Percentiles rank a stretch among this genome's conserved stretches.
These are phyloP conservation scores for Phainopepla nitens DNA, from an alignment of 2,113 vertebrate species.

Conservation along the genomic window DNA sequence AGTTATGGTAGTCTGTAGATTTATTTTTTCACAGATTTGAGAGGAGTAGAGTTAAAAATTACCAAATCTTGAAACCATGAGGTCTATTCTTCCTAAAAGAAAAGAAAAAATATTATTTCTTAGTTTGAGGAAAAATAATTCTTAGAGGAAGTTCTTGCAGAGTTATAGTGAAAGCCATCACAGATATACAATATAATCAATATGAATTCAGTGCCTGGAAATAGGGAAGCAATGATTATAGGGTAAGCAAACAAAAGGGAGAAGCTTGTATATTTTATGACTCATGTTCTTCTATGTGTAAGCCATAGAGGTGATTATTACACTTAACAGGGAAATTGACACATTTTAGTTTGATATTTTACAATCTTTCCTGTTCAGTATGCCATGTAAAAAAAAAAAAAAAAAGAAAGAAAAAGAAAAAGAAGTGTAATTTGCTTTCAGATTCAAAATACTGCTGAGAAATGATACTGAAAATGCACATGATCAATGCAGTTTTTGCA, in stretches of 20 bases:
- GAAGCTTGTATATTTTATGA: not conserved
- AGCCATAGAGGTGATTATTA: not conserved
- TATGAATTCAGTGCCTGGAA: not conserved
- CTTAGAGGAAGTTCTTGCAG: not conserved
- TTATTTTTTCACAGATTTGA: not conserved
- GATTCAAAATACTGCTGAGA: not conserved
- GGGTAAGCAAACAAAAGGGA: not conserved
- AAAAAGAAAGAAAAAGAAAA: not conserved
- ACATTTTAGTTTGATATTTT: not conserved
- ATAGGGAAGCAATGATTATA: not conserved
- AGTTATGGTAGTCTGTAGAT: not conserved
- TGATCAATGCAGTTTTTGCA: not conserved
- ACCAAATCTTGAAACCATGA: not conserved
- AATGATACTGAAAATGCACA: not conserved
- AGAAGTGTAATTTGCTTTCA: not conserved
- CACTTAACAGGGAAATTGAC: not conserved
- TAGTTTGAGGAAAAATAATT: not conserved
- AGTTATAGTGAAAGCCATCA: not conserved
- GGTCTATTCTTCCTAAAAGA: not conserved
- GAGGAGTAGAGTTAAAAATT: not conserved
- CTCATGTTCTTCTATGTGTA: not conserved
- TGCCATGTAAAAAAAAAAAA: not conserved
- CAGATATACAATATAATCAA: not conserved
- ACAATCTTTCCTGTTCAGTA: not conserved
- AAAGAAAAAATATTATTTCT: not conserved